Percentiles rank a stretch among this genome's conserved stretches.
phyloP scores from a whole-genome alignment of 2,113 vertebrate species.

The Leucopsar rothschildi region DNA sequence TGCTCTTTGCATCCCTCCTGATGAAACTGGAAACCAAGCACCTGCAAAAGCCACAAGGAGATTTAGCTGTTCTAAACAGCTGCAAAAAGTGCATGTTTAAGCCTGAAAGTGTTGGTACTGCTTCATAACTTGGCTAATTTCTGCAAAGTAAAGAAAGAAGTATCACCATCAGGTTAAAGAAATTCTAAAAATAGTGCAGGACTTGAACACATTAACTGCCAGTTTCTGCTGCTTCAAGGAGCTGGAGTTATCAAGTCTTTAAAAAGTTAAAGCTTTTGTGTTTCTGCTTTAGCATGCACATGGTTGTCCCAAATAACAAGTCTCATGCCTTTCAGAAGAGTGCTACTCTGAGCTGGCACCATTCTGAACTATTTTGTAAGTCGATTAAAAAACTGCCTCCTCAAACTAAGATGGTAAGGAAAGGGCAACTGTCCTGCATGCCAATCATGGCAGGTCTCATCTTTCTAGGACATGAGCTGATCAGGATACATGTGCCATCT shows the following conservation, averaged over 20 bases:
- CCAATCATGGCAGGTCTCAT: fast-evolving
- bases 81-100: neutral
- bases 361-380: neutral
- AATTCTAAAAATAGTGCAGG: neutral
- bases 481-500: neutral
- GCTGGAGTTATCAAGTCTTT: neutral
- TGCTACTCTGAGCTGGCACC: neutral
- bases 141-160: neutral
- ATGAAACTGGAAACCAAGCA: neutral
- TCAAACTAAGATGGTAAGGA: neutral
- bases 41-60: neutral
- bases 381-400: neutral
- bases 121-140: neutral
- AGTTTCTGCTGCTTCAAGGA: neutral
- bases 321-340: neutral
- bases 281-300: neutral
- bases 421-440: neutral
- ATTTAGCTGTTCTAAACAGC: neutral
- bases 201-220: neutral
- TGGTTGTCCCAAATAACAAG: neutral
- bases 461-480: neutral
- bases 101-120: neutral
- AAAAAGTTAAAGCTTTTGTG: neutral
- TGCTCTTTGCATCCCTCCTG: neutral
- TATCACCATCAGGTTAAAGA: fast-evolving